Conservation (phyloP, 2,888 invertebrate species). For the Bruchidius siliquastri region DNA sequence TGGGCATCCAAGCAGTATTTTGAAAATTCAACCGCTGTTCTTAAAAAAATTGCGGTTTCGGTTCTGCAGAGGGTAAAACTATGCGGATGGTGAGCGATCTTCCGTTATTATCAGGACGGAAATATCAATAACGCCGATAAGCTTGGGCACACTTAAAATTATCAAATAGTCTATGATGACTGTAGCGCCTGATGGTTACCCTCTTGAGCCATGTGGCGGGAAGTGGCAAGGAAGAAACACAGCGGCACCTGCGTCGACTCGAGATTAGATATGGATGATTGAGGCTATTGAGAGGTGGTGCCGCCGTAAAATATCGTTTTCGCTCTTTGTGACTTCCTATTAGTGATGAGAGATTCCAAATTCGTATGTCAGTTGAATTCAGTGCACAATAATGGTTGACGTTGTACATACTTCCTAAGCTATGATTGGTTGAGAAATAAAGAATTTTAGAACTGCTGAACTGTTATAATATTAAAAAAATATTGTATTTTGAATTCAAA, state of each 20-base stretch:
- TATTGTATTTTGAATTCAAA: too few species aligned
- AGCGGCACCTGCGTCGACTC: background rate
- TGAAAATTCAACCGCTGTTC: too few species aligned
- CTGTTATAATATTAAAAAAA: too few species aligned
- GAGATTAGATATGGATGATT: background rate
- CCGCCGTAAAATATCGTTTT: background rate
- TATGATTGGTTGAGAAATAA: too few species aligned
- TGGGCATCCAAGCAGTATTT: too few species aligned
- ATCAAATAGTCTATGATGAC: background rate
- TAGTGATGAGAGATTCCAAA: background rate
- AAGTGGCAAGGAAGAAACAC: background rate
- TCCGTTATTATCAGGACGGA: background rate
- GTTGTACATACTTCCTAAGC: too few species aligned
- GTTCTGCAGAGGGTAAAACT: too few species aligned
- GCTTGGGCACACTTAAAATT: background rate
- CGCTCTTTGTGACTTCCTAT: background rate
- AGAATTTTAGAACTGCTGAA: too few species aligned
- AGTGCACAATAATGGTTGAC: too few species aligned
- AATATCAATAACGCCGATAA: background rate
- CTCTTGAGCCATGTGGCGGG: background rate
- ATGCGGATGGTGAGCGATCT: background rate
- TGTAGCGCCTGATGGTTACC: background rate
- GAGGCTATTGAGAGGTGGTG: background rate
- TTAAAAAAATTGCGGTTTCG: too few species aligned
- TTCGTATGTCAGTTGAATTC: too few species aligned